phyloP scores from a whole-genome alignment of 1,140 invertebrate genomes.

The Babylonia areolata region DNA sequence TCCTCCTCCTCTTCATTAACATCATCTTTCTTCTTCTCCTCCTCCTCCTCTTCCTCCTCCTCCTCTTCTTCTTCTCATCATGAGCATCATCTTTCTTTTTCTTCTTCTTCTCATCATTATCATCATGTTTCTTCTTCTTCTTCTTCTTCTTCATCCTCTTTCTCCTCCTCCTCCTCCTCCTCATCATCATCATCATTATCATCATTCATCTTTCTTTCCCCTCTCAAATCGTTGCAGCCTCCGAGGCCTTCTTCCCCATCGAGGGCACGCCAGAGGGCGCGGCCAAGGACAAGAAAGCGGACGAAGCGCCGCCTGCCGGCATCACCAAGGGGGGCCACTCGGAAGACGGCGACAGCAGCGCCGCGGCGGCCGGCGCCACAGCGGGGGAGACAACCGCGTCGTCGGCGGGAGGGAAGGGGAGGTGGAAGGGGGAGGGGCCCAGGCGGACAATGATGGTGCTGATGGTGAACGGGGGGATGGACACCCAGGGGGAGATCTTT shows the following conservation, averaged over 20 bases:
- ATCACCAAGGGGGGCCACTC: not conserved
- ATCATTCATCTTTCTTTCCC: too few relatives aligned
- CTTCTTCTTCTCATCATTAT: too few relatives aligned
- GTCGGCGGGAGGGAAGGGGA: conserved; percentile 13
- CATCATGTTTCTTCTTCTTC: too few relatives aligned
- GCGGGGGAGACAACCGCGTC: not conserved
- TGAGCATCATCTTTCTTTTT: too few relatives aligned
- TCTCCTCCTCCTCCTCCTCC: too few relatives aligned
- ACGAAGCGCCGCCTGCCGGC: not conserved
- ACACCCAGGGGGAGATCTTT: conserved; percentile 75
- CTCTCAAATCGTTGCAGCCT: not conserved
- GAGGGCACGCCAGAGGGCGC: not conserved
- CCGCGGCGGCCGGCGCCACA: not conserved
- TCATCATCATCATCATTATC: too few relatives aligned
- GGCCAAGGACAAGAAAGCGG: not conserved
- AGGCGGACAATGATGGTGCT: conserved; percentile 53
- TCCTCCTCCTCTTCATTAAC: too few relatives aligned
- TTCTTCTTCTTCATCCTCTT: too few relatives aligned
- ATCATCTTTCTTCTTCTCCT: too few relatives aligned
- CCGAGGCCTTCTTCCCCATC: conserved; percentile 25
- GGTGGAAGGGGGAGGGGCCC: not conserved
- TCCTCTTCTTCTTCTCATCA: too few relatives aligned
- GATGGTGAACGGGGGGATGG: conserved; percentile 74
- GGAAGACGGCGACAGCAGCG: not conserved
- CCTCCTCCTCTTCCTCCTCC: too few relatives aligned